Percentiles rank a stretch among this genome's conserved stretches.
These are phyloP conservation scores for Sebastes miniatus DNA, from an alignment of 2,797 vertebrate species.

Conservation along the genomic window DNA sequence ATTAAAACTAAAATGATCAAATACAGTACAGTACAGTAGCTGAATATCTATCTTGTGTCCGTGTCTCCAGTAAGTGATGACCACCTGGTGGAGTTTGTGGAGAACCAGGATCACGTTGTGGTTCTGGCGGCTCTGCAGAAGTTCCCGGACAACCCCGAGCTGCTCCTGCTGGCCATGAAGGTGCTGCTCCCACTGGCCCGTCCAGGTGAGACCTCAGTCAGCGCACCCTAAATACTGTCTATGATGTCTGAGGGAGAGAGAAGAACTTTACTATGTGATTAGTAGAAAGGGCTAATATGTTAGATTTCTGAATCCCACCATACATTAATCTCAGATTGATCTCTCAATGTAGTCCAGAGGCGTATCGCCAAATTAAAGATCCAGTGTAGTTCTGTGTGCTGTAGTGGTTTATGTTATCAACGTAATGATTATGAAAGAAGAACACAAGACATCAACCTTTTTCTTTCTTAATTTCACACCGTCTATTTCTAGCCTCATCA, in stretches of 20 bases:
- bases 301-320: background rate
- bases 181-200: conserved; percentile 88
- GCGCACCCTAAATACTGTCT: rapidly evolving
- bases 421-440: background rate
- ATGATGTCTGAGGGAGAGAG: background rate
- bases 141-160: conserved; percentile 83
- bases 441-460: background rate
- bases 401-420: background rate
- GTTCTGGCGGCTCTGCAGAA: conserved; percentile 84
- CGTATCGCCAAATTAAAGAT: background rate
- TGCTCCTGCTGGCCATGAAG: conserved; percentile 85
- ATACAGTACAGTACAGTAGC: too few relatives aligned
- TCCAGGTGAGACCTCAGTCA: conserved; percentile 81
- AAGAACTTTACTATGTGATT: background rate
- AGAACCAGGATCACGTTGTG: conserved; percentile 89
- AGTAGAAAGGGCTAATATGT: background rate
- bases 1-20: too few relatives aligned
- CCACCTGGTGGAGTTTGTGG: conserved; percentile 92
- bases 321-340: background rate
- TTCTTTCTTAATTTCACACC: background rate
- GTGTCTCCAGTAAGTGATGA: conserved; percentile 87
- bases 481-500: background rate
- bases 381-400: background rate
- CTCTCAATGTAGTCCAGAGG: background rate
- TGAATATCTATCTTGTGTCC: background rate